Percentiles rank a stretch among this genome's conserved stretches.
These are phyloP conservation scores for Catharus ustulatus DNA, from an alignment of 2,797 vertebrate genomes.

Conservation along the genomic window DNA sequence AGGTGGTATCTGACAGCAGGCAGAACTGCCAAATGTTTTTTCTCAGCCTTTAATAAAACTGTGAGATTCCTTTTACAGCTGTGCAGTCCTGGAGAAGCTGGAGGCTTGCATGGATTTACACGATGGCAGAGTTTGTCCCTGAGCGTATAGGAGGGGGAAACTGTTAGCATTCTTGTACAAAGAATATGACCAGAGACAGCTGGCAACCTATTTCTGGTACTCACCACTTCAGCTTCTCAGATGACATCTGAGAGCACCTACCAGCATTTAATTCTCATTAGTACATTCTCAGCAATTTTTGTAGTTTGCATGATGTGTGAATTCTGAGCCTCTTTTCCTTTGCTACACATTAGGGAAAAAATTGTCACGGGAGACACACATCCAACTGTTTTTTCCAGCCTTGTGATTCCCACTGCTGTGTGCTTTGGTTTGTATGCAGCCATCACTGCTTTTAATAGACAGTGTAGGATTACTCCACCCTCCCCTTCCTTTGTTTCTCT, in stretches of 20 bases:
- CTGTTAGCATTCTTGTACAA: constrained; percentile 54
- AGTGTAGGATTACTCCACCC: constrained; percentile 30
- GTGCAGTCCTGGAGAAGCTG: constrained; percentile 35
- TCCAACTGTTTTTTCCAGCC: constrained; percentile 24
- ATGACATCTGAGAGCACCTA: constrained; percentile 57
- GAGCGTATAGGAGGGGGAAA: neutral
- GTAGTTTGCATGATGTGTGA: neutral
- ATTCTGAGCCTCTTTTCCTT: neutral
- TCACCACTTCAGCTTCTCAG: constrained; percentile 46
- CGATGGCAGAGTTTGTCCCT: constrained; percentile 38
- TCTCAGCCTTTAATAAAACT: constrained; percentile 67
- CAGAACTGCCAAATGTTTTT: constrained; percentile 58
- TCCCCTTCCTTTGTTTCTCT: constrained; percentile 47
- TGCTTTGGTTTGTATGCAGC: constrained; percentile 5
- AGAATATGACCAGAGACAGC: constrained; percentile 59
- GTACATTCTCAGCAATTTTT: constrained; percentile 13
- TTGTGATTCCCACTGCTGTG: constrained; percentile 8
- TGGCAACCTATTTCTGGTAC: constrained; percentile 65
- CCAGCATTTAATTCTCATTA: constrained; percentile 53
- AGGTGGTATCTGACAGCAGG: constrained; percentile 48
- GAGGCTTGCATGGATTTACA: constrained; percentile 57
- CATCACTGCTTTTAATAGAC: constrained; percentile 51
- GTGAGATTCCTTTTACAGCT: constrained; percentile 70
- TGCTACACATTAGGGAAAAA: neutral
- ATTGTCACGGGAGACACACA: neutral